Conservation (phyloP, 2,888 invertebrate genomes). For the Gonocerus acuteangulatus region DNA sequence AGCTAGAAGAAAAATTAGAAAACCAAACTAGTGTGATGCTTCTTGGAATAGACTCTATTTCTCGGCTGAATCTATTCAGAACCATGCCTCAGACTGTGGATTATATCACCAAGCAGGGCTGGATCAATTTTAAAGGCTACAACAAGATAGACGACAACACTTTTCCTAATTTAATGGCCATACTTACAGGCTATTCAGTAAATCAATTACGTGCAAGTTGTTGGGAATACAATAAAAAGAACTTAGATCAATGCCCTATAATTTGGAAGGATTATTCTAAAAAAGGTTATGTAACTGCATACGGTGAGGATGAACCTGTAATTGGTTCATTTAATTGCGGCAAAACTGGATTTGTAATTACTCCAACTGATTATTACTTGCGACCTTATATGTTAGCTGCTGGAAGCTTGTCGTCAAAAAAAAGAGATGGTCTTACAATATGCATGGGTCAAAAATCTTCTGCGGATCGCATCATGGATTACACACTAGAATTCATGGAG, state of each 20-base stretch:
- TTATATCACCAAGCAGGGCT: constrained; percentile 59
- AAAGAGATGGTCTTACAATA: constrained; percentile 48
- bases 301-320: constrained; percentile 65
- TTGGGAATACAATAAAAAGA: constrained; percentile 39
- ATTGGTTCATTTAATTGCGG: constrained; percentile 69
- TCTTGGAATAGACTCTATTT: constrained; percentile 79
- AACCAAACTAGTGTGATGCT: constrained; percentile 58
- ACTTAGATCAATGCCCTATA: constrained; percentile 62
- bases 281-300: constrained; percentile 67
- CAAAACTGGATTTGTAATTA: constrained; percentile 62
- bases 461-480: constrained; percentile 61
- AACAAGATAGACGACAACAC: constrained; percentile 80
- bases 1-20: constrained; percentile 39
- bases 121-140: constrained; percentile 67
- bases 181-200: constrained; percentile 58
- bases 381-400: constrained; percentile 64
- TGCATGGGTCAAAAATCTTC: constrained; percentile 57
- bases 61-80: constrained; percentile 65
- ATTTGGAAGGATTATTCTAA: constrained; percentile 66
- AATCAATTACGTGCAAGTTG: constrained; percentile 35
- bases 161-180: constrained; percentile 80
- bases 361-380: constrained; percentile 76
- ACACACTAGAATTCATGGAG: constrained; percentile 57
- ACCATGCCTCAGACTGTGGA: constrained; percentile 65
- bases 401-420: constrained; percentile 48